Evolutionary conservation across 2,113 vertebrate genomes (phyloP).

Genomic region (Ellobius talpinus): DNA sequence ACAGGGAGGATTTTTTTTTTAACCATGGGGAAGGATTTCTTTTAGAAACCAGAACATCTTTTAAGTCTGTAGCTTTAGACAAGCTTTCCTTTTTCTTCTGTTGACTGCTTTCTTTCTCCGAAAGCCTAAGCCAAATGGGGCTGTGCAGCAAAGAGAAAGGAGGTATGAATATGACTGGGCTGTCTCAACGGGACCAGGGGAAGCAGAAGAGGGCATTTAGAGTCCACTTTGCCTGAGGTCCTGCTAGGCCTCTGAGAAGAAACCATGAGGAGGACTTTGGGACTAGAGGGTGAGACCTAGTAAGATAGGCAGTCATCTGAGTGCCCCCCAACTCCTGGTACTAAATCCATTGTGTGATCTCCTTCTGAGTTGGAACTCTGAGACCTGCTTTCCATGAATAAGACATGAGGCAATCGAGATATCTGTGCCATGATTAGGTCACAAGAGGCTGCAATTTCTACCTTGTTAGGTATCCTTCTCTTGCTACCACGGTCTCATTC

Average conservation of each 20-base stretch:
- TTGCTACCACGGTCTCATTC: neutral
- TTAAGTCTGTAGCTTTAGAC: conserved; percentile 19
- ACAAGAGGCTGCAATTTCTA: neutral
- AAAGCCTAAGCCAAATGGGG: conserved; percentile 21
- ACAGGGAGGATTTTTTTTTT: conserved; percentile 48
- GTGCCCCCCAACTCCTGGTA: neutral
- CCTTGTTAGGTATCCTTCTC: neutral
- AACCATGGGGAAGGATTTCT: conserved; percentile 8
- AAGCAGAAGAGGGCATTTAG: neutral
- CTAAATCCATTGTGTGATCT: neutral
- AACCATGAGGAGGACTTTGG: neutral
- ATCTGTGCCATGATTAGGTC: neutral
- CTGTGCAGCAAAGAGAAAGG: neutral
- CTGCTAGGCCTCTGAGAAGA: neutral
- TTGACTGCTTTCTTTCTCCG: conserved; percentile 18
- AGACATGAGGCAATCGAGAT: neutral
- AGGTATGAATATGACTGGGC: neutral
- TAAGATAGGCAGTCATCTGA: neutral
- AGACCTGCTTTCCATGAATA: neutral
- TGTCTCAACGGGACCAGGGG: neutral
- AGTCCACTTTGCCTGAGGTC: neutral
- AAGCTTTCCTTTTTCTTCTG: conserved; percentile 41
- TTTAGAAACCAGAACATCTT: conserved; percentile 61
- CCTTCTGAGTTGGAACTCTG: neutral
- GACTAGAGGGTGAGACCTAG: neutral